phyloP scores from a whole-genome alignment of 2,888 invertebrate species.

The Caenorhabditis parvicauda region DNA sequence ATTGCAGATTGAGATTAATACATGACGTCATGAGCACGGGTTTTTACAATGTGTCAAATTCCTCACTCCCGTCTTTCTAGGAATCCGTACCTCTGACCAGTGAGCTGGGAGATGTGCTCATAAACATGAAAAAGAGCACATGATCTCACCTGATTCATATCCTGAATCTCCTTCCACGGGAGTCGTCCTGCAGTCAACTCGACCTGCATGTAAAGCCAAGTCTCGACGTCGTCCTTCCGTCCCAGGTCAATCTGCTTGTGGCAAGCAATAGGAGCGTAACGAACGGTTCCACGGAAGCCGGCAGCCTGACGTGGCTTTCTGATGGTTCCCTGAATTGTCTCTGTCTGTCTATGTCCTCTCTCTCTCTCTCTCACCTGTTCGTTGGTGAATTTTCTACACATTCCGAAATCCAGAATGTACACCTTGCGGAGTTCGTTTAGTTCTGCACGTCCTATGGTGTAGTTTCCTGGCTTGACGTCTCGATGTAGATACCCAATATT shows the following conservation, averaged over 20 bases:
- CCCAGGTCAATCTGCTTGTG: constrained; percentile 49
- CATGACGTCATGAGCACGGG: no score
- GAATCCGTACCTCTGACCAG: no score
- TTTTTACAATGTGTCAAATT: no score
- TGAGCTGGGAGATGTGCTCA: no score
- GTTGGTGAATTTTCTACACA: constrained; percentile 47
- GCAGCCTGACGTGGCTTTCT: constrained; percentile 52
- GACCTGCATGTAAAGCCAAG: constrained; percentile 49
- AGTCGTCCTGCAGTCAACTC: constrained; percentile 45
- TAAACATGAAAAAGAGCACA: neutral
- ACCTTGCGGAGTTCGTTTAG: constrained; percentile 40
- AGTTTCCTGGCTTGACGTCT: constrained; percentile 46
- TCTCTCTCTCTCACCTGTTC: constrained; percentile 1
- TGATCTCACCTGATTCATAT: constrained; percentile 24
- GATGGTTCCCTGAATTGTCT: constrained; percentile 31
- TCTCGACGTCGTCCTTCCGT: constrained; percentile 48
- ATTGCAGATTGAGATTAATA: no score
- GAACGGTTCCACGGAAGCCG: constrained; percentile 59
- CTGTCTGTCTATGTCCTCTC: neutral
- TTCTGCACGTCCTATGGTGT: constrained; percentile 43
- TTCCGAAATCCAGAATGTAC: constrained; percentile 46
- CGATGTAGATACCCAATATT: constrained; percentile 50
- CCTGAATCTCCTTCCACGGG: constrained; percentile 46
- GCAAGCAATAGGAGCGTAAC: constrained; percentile 55
- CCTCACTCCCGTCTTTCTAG: no score